These are phyloP conservation scores for Imbricaverruca yamaguchii DNA, from an alignment of 2,888 invertebrate genomes.

Conservation along the genomic window DNA sequence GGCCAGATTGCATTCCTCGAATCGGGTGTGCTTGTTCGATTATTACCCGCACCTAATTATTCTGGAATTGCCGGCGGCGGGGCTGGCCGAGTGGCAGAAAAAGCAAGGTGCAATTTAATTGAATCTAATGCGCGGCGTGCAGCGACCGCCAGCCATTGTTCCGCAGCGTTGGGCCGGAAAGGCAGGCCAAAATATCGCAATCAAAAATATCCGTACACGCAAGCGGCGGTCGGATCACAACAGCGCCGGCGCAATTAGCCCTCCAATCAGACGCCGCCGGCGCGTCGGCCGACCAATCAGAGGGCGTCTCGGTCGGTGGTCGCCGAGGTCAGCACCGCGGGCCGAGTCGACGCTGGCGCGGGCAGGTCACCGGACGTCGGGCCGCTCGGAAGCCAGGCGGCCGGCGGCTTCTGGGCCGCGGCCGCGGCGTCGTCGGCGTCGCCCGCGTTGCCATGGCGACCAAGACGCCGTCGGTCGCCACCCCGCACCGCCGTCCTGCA, in stretches of 20 bases:
- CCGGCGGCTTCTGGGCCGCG: not conserved
- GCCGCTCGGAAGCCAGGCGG: not conserved
- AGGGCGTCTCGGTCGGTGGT: not conserved
- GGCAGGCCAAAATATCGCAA: not conserved
- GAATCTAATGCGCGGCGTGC: not conserved
- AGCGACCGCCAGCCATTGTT: not conserved
- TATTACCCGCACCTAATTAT: too few relatives aligned
- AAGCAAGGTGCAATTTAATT: not conserved
- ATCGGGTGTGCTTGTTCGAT: not conserved
- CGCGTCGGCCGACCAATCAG: not conserved
- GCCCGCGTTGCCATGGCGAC: not conserved
- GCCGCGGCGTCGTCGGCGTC: not conserved
- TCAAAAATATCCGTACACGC: constrained; percentile 13
- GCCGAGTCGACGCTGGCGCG: too few relatives aligned
- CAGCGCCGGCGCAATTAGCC: not conserved
- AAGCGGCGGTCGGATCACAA: not conserved
- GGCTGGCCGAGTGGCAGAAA: not conserved
- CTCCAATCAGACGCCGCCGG: not conserved
- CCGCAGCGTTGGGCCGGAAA: not conserved
- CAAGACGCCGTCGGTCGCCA: too few relatives aligned
- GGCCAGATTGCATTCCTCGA: not conserved
- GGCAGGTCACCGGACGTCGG: not conserved
- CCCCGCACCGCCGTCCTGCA: too few relatives aligned
- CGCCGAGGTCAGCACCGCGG: not conserved
- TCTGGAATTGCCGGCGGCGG: not conserved